Conservation (phyloP, 2,797 vertebrate genomes). For the Siniperca obscura region DNA sequence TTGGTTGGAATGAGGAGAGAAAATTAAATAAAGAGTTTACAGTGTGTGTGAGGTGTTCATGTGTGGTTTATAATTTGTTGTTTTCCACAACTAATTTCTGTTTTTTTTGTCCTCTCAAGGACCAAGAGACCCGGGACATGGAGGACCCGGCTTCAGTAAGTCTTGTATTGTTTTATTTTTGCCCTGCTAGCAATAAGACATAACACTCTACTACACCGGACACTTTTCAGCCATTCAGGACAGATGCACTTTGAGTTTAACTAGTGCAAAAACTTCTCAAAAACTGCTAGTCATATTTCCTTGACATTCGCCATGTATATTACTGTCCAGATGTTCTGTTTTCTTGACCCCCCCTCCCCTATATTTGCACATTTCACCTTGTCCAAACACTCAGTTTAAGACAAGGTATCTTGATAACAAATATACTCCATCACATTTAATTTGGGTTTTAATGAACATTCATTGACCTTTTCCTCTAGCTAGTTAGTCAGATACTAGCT, state of each 20-base stretch:
- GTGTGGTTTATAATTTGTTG: conserved; percentile 14
- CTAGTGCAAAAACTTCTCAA: neutral
- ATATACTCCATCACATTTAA: too few relatives aligned
- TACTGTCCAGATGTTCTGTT: too few relatives aligned
- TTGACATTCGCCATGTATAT: too few relatives aligned
- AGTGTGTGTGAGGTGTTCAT: neutral
- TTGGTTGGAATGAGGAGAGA: neutral
- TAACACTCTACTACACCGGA: neutral
- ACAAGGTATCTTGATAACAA: neutral
- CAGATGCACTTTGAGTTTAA: too few relatives aligned
- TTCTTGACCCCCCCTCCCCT: neutral
- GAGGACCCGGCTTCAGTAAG: conserved; percentile 84
- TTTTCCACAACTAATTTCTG: conserved; percentile 44
- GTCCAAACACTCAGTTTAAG: neutral
- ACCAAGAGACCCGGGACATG: conserved; percentile 86
- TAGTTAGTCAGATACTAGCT: neutral
- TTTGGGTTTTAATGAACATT: neutral
- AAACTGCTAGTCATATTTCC: neutral
- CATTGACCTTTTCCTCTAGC: neutral
- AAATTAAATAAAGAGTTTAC: neutral
- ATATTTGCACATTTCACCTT: neutral
- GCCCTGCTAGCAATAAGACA: neutral
- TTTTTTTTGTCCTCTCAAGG: conserved; percentile 77
- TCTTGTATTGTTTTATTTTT: conserved; percentile 9
- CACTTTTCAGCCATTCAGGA: neutral